A percentile compares a stretch with the other conserved stretches of the same genome.
phyloP scores from a whole-genome alignment of 2,888 invertebrate genomes.

The Dynastes maya region DNA sequence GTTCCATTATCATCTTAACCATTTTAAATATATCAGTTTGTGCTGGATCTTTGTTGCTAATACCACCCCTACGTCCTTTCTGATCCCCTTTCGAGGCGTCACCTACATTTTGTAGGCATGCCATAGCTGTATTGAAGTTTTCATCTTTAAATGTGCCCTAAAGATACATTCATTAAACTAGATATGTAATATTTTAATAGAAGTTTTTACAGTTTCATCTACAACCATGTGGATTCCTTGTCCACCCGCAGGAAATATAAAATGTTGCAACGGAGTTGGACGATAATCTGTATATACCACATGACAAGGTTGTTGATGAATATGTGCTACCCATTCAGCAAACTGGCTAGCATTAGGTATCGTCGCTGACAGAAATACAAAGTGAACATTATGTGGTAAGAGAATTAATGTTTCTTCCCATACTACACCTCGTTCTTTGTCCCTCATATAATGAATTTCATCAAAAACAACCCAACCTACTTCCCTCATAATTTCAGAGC shows the following conservation, averaged over 20 bases:
- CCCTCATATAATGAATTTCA: constrained; percentile 99
- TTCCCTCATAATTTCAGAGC: constrained; percentile 98
- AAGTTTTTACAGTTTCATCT: constrained; percentile 81
- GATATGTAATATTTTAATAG: background rate
- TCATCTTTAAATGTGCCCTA: constrained; percentile 96
- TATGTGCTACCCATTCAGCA: constrained; percentile 93
- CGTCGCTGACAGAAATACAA: constrained; percentile 98
- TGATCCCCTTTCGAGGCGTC: constrained; percentile 89
- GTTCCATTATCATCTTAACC: constrained; percentile 98
- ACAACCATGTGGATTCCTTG: constrained; percentile 97
- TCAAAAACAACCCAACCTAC: constrained; percentile 99
- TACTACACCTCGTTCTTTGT: constrained; percentile 98
- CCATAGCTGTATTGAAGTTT: constrained; percentile 98
- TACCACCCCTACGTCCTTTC: constrained; percentile 83
- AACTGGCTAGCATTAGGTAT: constrained; percentile 99
- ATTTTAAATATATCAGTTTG: constrained; percentile 95
- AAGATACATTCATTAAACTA: background rate
- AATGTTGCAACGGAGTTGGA: constrained; percentile 98
- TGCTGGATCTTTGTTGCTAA: constrained; percentile 75
- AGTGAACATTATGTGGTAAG: constrained; percentile 97
- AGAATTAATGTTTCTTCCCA: constrained; percentile 99
- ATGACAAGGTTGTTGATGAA: constrained; percentile 97
- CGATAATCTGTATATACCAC: constrained; percentile 99
- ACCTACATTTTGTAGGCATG: constrained; percentile 85
- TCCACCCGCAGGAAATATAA: constrained; percentile 97